phyloP scores from a whole-genome alignment of 2,113 vertebrate species.

The Anoplopoma fimbria region DNA sequence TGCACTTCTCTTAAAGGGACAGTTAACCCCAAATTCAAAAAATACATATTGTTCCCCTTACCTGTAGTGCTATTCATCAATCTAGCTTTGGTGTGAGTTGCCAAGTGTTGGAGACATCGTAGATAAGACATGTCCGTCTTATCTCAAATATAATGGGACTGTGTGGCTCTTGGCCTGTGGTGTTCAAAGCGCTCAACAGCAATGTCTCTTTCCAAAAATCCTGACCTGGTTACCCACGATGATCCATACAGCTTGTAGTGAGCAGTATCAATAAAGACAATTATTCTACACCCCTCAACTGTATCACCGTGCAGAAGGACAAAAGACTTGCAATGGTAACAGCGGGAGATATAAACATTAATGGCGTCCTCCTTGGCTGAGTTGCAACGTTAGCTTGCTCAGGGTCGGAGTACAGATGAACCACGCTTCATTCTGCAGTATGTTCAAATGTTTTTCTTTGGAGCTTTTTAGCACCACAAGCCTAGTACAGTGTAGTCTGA shows the following conservation, averaged over 20 bases:
- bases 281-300: background rate
- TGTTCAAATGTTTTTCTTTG: too few relatives aligned
- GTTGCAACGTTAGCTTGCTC: background rate
- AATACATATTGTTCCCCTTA: background rate
- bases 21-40: background rate
- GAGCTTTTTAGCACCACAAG: too few relatives aligned
- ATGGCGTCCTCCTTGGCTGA: too few relatives aligned
- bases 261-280: background rate
- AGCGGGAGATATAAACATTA: background rate
- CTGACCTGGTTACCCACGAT: background rate
- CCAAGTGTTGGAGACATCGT: too few relatives aligned
- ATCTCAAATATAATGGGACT: background rate
- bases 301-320: background rate
- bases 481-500: too few relatives aligned
- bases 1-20: background rate
- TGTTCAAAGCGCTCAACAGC: background rate
- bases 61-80: too few relatives aligned
- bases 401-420: too few relatives aligned
- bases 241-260: background rate
- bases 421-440: too few relatives aligned
- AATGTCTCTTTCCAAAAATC: background rate
- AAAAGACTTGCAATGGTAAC: background rate
- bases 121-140: background rate
- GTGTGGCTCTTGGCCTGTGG: too few relatives aligned
- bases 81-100: too few relatives aligned